Evolutionary conservation across 2,888 invertebrate genomes (phyloP), one percentile per base, ranked within the genome.

Genomic region (Abscondita cerata): DNA sequence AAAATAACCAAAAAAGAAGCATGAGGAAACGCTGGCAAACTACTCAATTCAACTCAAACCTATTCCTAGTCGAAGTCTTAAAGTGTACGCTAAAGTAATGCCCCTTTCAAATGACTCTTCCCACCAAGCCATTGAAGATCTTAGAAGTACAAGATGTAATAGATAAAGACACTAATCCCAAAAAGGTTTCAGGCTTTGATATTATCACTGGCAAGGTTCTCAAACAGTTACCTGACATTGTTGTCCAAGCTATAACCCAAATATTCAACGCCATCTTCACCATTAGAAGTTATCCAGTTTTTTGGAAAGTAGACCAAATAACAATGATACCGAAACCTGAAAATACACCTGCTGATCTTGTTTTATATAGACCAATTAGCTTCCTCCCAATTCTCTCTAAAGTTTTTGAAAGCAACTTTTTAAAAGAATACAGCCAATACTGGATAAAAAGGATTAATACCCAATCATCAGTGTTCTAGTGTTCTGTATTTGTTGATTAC

Each of bases 301-400:
- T 65, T 19, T 60, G 62, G 6, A 68, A 70, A 31, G 60, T 70
- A 4, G 71, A 70, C 0, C 53, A 36, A 11, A 52, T 68, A 44
- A 73, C 70, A 64, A 72, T 73, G 59, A 54, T 69, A 1, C 50
- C 53, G 9, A 71, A 71, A 54, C 65, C 65, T 16, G 64, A 62
- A 1, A 72, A 68, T 62, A 48, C 36, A 33, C 48, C 59, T 4
- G 52, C 54, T 18, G 59, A 65, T 33, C 25, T 55, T 20, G 61
- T 55, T 3, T 69, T 62, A 8, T 67, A 69, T 25, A 19, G 59
- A 48, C 68, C 68, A 1, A 72, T 73, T 41, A 67, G 57, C 13
- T 34, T 72, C 9, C 48, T 72, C 3, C 58, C 68, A 40, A 54
- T 64, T 4, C 16, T 70, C 2, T 70, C 63, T 0, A 72, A 70